phyloP scores from a whole-genome alignment of 2,113 vertebrate genomes.

The Megaceryle torquata region DNA sequence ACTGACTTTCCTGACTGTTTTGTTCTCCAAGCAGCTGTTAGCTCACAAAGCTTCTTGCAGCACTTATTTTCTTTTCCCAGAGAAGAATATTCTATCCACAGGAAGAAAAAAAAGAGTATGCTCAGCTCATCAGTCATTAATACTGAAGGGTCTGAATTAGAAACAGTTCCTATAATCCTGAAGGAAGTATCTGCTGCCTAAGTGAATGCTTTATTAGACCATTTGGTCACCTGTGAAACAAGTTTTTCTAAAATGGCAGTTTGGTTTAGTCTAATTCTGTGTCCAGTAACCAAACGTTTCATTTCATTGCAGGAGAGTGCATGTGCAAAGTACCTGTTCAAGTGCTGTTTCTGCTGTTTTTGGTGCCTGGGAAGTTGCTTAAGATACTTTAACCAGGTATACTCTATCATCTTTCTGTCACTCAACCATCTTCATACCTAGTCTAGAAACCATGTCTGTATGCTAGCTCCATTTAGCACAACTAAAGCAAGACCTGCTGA shows the following conservation, averaged over 20 bases:
- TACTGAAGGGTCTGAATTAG: neutral
- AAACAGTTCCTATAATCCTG: neutral
- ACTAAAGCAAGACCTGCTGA: neutral
- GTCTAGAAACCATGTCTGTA: neutral
- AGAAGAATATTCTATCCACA: neutral
- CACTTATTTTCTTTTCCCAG: slow-evolving; percentile 19
- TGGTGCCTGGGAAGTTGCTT: slow-evolving; percentile 65
- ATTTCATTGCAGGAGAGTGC: slow-evolving; percentile 54
- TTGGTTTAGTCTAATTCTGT: neutral
- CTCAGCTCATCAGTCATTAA: neutral
- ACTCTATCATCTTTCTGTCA: neutral
- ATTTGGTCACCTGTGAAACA: neutral
- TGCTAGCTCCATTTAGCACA: neutral
- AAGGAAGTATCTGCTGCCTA: neutral
- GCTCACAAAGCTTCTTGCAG: neutral
- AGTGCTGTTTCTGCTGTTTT: slow-evolving; percentile 64
- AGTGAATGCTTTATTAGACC: neutral
- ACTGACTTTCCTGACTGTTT: neutral
- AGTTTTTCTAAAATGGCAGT: neutral
- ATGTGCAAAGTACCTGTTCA: slow-evolving; percentile 38
- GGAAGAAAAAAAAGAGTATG: neutral
- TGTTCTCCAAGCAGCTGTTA: slow-evolving; percentile 8
- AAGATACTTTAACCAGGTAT: slow-evolving; percentile 76
- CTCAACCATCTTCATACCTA: neutral
- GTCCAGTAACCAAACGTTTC: neutral